Base-by-base conservation (phyloP, 1,140 invertebrate genomes). In the Diabrotica undecimpunctata region DNA sequence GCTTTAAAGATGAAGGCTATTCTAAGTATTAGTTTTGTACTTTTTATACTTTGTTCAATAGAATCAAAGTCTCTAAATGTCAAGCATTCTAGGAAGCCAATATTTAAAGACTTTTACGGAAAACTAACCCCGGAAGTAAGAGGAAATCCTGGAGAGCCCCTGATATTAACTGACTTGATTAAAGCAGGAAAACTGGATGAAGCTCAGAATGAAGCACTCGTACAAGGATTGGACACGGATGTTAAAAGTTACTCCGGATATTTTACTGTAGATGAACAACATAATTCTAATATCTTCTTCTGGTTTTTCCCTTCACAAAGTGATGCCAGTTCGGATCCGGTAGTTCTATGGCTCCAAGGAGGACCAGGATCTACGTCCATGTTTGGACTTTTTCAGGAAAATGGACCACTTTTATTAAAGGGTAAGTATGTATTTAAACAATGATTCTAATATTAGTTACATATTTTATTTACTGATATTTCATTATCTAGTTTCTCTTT, bases 281-380 rank as follows among this genome's bases (percentile, higher is more conserved):
- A 79, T 66, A 81, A 86, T 69, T 87, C 86, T 5, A 89, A 91
- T 77, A 76, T 88, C 65, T 92, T 89, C 76, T 91, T 91, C 78
- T 91, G 90, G 90, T 91, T 87, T 75, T 90, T 91, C 72, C 87
- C 88, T n/a, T 81, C 87, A 2, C 79, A 83, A 68, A 77, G 70
- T 7, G 73, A 78, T 50, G 72, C 72, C 53, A 75, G 75, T 53
- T 75, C 74, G n/a, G 83, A 83, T 7, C 90, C 90, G 10, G 82
- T 92, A 4, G 65, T 90, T 5, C 72, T 92, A 11, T 92, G 90
- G 90, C 80, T 92, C 7, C 88, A 92, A 80, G 90, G 90, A 54
- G 86, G 90, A 2, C 90, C 89, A 5, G 90, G 66, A 12, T 41
- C 53, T 14, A 41, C 66, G 11, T 66, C 66, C 39, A 57, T 66